Conservation (phyloP, 1,140 invertebrate genomes). For the Heterodera schachtii region DNA sequence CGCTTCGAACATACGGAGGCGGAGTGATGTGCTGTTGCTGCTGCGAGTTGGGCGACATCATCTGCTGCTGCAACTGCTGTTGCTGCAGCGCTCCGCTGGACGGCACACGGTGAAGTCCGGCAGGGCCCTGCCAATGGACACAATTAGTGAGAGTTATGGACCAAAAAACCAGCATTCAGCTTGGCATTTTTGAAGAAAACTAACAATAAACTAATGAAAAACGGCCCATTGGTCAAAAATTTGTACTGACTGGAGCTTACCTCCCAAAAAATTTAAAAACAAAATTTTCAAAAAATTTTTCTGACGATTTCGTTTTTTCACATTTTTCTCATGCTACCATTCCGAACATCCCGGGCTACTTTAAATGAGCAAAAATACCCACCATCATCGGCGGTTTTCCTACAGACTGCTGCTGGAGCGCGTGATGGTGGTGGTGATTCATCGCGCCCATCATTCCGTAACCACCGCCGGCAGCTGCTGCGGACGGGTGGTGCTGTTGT, state of each 20-base stretch:
- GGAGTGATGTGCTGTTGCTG: conserved; percentile 47
- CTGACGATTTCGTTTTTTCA: too few relatives aligned
- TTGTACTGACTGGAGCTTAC: conserved; percentile 21
- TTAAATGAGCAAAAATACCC: background rate
- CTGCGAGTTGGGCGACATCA: conserved; percentile 40
- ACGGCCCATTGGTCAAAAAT: background rate
- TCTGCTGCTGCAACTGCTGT: conserved; percentile 26
- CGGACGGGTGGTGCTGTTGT: conserved; percentile 67
- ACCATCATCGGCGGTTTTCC: conserved; percentile 23
- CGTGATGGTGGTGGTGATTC: conserved; percentile 22
- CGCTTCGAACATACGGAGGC: conserved; percentile 49
- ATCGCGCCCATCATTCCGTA: conserved; percentile 27
- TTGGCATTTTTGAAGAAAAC: background rate
- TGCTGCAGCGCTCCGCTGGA: conserved; percentile 21
- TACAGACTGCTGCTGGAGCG: conserved; percentile 21
- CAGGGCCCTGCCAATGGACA: too few relatives aligned
- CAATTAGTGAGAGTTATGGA: too few relatives aligned
- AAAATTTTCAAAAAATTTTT: too few relatives aligned
- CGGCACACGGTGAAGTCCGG: conserved; percentile 19
- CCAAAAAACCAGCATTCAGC: too few relatives aligned
- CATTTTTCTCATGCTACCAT: too few relatives aligned
- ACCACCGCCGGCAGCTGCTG: conserved; percentile 47
- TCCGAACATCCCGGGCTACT: too few relatives aligned
- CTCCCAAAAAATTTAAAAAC: background rate
- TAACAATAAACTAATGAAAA: background rate